phyloP scores from a whole-genome alignment of 2,888 invertebrate species.

The Xylota segnis region DNA sequence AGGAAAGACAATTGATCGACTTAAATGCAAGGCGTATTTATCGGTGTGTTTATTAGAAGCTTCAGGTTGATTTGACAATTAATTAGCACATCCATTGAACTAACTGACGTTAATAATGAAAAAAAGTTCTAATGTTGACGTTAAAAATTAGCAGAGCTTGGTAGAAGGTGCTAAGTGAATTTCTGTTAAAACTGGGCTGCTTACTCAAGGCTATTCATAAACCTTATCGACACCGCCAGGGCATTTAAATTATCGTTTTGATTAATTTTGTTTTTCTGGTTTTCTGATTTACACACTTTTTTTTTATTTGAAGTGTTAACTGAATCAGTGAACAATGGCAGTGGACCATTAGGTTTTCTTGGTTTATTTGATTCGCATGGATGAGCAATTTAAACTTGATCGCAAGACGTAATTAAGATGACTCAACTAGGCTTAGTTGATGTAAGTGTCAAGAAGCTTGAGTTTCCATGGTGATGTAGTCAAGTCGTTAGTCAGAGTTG shows the following conservation, averaged over 20 bases:
- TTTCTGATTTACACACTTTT: slow-evolving; percentile 26
- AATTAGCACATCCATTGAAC: slow-evolving; percentile 42
- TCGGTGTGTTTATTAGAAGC: slow-evolving; percentile 1
- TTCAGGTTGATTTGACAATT: slow-evolving; percentile 46
- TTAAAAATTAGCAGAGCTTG: slow-evolving; percentile 48
- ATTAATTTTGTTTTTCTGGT: slow-evolving; percentile 10
- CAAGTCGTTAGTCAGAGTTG: too few species aligned
- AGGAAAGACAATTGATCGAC: background rate
- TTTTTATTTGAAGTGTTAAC: slow-evolving; percentile 2
- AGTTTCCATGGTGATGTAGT: background rate
- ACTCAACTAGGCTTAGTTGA: background rate
- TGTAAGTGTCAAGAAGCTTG: background rate
- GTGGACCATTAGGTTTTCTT: background rate
- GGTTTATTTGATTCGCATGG: slow-evolving; percentile 6
- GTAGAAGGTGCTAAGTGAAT: slow-evolving; percentile 54
- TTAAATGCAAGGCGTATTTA: background rate
- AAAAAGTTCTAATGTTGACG: slow-evolving; percentile 35
- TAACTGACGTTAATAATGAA: slow-evolving; percentile 28
- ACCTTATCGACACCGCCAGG: background rate
- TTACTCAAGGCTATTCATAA: slow-evolving; percentile 19
- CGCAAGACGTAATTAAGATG: background rate
- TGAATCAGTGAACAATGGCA: background rate
- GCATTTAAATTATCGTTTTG: background rate
- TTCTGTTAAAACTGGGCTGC: slow-evolving; percentile 47
- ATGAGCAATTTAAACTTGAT: background rate